These are phyloP conservation scores for Lutjanus erythropterus DNA, from an alignment of 2,113 vertebrate species.

Conservation along the genomic window DNA sequence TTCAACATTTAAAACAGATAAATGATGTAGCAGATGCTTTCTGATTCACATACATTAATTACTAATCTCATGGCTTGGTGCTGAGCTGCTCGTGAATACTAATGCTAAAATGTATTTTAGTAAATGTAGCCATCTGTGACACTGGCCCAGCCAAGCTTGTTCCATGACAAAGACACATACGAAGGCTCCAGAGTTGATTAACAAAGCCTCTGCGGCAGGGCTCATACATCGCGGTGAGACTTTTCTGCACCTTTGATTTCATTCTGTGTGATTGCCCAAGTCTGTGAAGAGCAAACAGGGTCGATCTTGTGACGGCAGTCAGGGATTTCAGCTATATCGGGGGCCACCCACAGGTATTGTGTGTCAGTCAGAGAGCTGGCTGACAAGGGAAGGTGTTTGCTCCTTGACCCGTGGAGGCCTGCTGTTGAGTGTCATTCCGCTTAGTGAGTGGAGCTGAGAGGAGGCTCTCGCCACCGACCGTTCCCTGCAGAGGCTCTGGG, in stretches of 20 bases:
- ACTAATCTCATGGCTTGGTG: not conserved
- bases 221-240: not conserved
- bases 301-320: conserved; percentile 14
- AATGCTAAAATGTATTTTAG: conserved; percentile 11
- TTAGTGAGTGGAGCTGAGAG: conserved; percentile 46
- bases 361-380: conserved; percentile 62
- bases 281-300: conserved; percentile 30
- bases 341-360: conserved; percentile 51
- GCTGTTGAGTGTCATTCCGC: conserved; percentile 60
- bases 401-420: conserved; percentile 72
- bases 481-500: conserved; percentile 39
- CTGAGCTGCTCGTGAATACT: conserved; percentile 18
- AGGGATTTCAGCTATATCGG: conserved; percentile 34
- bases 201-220: conserved; percentile 3
- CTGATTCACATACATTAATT: not conserved
- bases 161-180: conserved; percentile 2
- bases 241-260: conserved; percentile 38
- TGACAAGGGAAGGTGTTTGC: conserved; percentile 76
- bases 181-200: conserved; percentile 19
- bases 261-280: conserved; percentile 31
- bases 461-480: conserved; percentile 18
- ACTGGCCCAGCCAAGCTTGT: not conserved
- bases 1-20: conserved; percentile 2
- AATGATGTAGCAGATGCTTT: not conserved
- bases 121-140: not conserved